Percentiles rank a stretch among this genome's conserved stretches.
Conservation (phyloP, 2,888 invertebrate genomes). For the Pristionchus arcanus region DNA sequence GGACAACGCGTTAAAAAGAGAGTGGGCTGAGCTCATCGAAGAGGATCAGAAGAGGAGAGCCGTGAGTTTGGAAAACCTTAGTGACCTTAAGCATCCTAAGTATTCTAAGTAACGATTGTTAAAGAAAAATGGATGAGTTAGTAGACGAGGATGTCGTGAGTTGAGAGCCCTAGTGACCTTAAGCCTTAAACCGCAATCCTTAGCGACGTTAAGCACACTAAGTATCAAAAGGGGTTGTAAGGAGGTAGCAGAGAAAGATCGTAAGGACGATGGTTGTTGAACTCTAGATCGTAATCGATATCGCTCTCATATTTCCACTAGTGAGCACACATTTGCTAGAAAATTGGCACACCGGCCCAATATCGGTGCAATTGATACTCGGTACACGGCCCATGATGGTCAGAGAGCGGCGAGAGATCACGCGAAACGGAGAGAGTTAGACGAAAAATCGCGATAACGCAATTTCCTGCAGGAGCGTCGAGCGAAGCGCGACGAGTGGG, state of each 20-base stretch:
- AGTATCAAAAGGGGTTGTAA: too few species aligned
- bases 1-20: conserved; percentile 30
- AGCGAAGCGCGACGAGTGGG: not conserved
- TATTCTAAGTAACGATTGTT: not conserved
- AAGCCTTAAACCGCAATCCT: too few species aligned
- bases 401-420: not conserved
- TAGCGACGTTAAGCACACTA: too few species aligned
- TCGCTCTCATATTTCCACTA: too few species aligned
- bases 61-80: not conserved
- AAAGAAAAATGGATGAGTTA: too few species aligned
- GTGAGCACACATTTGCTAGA: not conserved
- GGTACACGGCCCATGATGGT: not conserved
- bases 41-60: conserved; percentile 23
- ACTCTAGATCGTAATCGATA: too few species aligned
- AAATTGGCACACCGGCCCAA: not conserved
- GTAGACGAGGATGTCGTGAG: too few species aligned
- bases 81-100: not conserved
- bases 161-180: too few species aligned
- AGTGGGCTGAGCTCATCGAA: conserved; percentile 17
- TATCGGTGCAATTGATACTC: not conserved
- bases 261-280: too few species aligned
- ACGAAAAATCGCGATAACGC: not conserved
- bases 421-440: not conserved
- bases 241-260: too few species aligned
- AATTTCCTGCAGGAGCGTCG: conserved; percentile 42